A percentile compares a stretch with the other conserved stretches of the same genome.
Evolutionary conservation across 2,888 invertebrate genomes (phyloP).

Genomic region (Thera obeliscata): DNA sequence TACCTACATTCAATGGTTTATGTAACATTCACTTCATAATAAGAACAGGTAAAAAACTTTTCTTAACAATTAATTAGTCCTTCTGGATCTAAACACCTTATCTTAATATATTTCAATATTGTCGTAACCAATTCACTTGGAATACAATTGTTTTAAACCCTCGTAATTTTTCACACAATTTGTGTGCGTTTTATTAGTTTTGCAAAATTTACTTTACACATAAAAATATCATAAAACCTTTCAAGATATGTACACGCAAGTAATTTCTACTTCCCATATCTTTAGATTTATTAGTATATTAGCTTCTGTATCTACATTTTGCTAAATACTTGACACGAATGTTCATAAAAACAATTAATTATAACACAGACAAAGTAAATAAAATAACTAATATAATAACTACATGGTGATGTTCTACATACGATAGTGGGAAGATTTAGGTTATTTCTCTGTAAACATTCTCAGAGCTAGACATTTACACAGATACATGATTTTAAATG

Average conservation of each 20-base stretch:
- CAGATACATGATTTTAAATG: not conserved
- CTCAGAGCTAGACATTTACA: not conserved
- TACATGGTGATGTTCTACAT: constrained; percentile 1
- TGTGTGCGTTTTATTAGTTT: constrained; percentile 26
- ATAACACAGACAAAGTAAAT: not conserved
- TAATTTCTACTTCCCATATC: not conserved
- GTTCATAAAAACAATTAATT: not conserved
- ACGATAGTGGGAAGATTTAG: not conserved
- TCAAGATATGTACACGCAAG: constrained; percentile 31
- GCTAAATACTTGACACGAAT: not conserved
- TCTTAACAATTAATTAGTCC: not conserved
- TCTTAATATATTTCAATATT: constrained; percentile 8
- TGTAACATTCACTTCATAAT: no score
- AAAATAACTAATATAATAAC: no score
- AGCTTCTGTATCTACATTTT: constrained; percentile 13
- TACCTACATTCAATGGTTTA: no score
- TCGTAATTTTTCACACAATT: constrained; percentile 17
- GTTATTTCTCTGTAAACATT: not conserved
- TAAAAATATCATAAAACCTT: constrained; percentile 36
- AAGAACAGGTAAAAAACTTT: not conserved
- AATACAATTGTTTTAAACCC: constrained; percentile 19
- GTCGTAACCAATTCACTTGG: constrained; percentile 3
- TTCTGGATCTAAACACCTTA: not conserved
- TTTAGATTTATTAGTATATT: not conserved
- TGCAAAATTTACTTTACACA: constrained; percentile 13